Base-by-base conservation (phyloP, 2,113 vertebrate genomes). In the Patagioenas fasciata region DNA sequence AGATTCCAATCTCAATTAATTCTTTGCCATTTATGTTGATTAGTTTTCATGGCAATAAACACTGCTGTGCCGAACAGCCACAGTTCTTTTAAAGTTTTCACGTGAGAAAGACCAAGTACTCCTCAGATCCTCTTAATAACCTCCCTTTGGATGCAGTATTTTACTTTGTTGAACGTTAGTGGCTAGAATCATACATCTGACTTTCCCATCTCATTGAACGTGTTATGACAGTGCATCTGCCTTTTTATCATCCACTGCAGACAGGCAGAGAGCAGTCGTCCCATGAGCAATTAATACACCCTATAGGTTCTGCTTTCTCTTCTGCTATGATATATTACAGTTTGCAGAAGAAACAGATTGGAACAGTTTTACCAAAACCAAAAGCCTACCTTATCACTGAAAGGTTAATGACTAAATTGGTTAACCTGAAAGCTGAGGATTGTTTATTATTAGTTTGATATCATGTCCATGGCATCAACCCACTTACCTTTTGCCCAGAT, bases 401-500 rank as follows among this genome's bases (percentile, higher is more conserved):
- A 91, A 89, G 42, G 7, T 42, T 69, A 47, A 57, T 80, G 61
- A 44, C 69, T 93, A 48, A 69, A 87, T 51, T 69, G 15, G 5
- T 72, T 93, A 54, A 24, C 7, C 6, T 65, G 28, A 61, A 19
- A 61, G 36, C 16, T 75, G 26, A 60, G 9, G 60, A 34, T 40
- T 89, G 21, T 65, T 87, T 44, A 28, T 70, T 87, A 36, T 9
- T 87, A 28, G 10, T 86, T 89, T 83, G 71, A 58, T 83, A 50
- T 13, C 15, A 31, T 26, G 81, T 23, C 24, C 13, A 3, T 50
- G n/a, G 17, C 20, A 64, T 71, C 47, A 56, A 57, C 17, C 28
- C 26, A 65, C 60, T 83, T 80, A 75, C 51, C 87, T 86, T 96
- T 91, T 86, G 51, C 83, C 73, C 83, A 81, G 1, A 96, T 96